phyloP scores from a whole-genome alignment of 2,797 vertebrate species.

The Microctenopoma stevenorrisi region DNA sequence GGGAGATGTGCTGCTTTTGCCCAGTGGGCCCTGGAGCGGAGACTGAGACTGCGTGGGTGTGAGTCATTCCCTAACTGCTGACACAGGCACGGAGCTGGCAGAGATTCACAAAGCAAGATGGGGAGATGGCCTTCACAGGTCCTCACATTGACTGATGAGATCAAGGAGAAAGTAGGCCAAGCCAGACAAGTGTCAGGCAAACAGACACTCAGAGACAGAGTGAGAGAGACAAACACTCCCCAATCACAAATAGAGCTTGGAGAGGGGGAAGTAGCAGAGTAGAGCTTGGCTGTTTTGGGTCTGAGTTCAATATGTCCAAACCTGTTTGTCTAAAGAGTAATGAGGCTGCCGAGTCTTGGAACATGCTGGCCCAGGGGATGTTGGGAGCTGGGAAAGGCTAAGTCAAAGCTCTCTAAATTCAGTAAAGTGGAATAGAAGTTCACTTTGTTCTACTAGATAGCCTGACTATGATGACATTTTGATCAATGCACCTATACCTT shows the following conservation, averaged over 20 bases:
- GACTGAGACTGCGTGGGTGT: constrained; percentile 63
- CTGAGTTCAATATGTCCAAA: constrained; percentile 75
- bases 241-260: constrained; percentile 60
- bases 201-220: constrained; percentile 67
- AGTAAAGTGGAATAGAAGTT: constrained; percentile 64
- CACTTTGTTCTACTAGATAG: constrained; percentile 62
- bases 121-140: constrained; percentile 78
- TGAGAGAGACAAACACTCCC: constrained; percentile 69
- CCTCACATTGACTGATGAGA: constrained; percentile 80
- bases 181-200: constrained; percentile 78
- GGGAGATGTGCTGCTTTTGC: constrained; percentile 69
- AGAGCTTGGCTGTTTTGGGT: constrained; percentile 66
- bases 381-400: constrained; percentile 41
- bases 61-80: constrained; percentile 78
- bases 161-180: constrained; percentile 79
- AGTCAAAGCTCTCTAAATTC: constrained; percentile 58
- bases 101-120: constrained; percentile 66
- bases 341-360: constrained; percentile 58
- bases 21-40: constrained; percentile 62
- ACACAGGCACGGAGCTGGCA: constrained; percentile 74
- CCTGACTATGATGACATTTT: constrained; percentile 70
- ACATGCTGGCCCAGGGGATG: constrained; percentile 55
- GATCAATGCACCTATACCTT: constrained; percentile 71
- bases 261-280: constrained; percentile 46
- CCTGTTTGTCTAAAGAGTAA: constrained; percentile 79